These are phyloP conservation scores for Prosopocoilus inquinatus DNA, from an alignment of 2,888 invertebrate genomes.

Conservation along the genomic window DNA sequence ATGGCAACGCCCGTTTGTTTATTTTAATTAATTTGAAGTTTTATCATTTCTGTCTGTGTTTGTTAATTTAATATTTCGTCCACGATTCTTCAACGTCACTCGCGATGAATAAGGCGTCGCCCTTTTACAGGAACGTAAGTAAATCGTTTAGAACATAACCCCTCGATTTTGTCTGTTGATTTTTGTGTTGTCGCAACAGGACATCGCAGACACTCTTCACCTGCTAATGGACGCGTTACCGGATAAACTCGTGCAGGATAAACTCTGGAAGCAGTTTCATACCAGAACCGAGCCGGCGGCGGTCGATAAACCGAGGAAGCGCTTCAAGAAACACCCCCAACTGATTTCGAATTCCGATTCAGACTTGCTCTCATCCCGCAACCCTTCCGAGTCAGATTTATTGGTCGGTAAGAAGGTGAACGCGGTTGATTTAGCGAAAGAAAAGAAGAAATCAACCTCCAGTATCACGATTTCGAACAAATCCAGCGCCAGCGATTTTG, in stretches of 20 bases:
- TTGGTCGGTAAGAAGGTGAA: background rate
- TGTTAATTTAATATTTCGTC: too few species aligned
- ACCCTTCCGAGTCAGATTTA: background rate
- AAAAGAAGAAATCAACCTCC: background rate
- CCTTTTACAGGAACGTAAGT: too few species aligned
- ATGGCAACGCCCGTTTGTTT: background rate
- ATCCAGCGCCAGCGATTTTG: background rate
- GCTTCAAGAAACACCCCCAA: background rate
- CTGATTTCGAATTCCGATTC: background rate
- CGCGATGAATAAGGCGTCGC: too few species aligned
- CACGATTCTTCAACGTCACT: too few species aligned
- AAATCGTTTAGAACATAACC: too few species aligned
- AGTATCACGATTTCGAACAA: background rate
- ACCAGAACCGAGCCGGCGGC: too few species aligned
- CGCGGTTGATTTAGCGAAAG: background rate
- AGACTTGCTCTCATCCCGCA: background rate
- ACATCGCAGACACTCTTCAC: conserved; percentile 9
- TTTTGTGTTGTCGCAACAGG: conserved; percentile 6
- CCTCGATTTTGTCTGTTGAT: background rate
- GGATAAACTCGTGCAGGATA: background rate
- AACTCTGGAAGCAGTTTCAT: too few species aligned
- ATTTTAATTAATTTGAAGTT: too few species aligned
- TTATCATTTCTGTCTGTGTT: too few species aligned
- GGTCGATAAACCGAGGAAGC: background rate
- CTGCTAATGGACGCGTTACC: conserved; percentile 4